A percentile compares a stretch with the other conserved stretches of the same genome.
Evolutionary conservation across 2,888 invertebrate species (phyloP).

Genomic region (Drosophila subsilvestris): DNA sequence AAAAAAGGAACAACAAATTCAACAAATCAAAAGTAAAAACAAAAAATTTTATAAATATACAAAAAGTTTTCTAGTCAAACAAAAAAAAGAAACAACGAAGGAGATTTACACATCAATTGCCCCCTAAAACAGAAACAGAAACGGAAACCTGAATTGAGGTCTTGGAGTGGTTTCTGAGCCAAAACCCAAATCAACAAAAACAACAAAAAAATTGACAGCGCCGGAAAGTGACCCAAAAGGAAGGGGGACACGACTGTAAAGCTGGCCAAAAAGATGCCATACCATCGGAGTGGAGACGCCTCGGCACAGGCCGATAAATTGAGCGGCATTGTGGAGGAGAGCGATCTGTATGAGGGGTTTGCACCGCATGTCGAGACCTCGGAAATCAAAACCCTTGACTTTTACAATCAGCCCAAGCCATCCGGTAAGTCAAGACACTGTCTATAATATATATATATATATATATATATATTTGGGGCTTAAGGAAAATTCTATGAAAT

Average conservation of each 20-base stretch:
- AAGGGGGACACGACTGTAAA: constrained; percentile 21
- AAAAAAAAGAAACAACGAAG: constrained; percentile 38
- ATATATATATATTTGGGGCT: not conserved
- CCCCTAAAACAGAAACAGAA: constrained; percentile 8
- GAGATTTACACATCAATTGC: constrained; percentile 30
- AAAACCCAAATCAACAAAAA: constrained; percentile 26
- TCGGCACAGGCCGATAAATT: constrained; percentile 87
- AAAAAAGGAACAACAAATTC: not conserved
- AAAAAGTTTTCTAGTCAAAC: constrained; percentile 74
- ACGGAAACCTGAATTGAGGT: constrained; percentile 12
- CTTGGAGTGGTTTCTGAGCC: constrained; percentile 1
- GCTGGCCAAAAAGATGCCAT: constrained; percentile 82
- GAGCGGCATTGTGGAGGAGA: constrained; percentile 90
- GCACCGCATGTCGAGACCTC: constrained; percentile 92
- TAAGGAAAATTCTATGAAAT: too few relatives aligned
- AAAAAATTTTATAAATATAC: not conserved
- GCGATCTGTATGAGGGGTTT: constrained; percentile 91
- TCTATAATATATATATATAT: not conserved
- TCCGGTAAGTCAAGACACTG: constrained; percentile 76
- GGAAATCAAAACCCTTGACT: constrained; percentile 87
- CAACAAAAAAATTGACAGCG: constrained; percentile 16
- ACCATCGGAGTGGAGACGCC: constrained; percentile 81
- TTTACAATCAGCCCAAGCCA: constrained; percentile 82
- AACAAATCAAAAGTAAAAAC: not conserved
- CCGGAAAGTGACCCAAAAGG: constrained; percentile 11